phyloP scores from a whole-genome alignment of 2,888 invertebrate genomes.

The Melitaea athalia region DNA sequence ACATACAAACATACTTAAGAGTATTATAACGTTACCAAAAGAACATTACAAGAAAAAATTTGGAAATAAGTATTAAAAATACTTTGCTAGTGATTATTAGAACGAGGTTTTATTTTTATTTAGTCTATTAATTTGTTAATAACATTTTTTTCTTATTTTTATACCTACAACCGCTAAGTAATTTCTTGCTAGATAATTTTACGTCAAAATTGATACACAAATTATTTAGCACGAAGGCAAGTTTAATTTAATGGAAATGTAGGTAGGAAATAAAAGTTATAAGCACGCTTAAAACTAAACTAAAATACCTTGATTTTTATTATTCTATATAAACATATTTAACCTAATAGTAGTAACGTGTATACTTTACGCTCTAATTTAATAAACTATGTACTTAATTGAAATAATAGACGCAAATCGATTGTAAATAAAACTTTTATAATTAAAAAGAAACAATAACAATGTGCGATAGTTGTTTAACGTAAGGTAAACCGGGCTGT shows the following conservation, averaged over 20 bases:
- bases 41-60: not conserved
- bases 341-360: no score
- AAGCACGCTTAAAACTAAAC: no score
- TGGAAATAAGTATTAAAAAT: no score
- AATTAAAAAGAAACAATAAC: constrained; percentile 12
- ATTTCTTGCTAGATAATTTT: no score
- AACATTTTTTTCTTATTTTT: not conserved
- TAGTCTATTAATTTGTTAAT: not conserved
- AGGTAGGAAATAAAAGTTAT: no score
- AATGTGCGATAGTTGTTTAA: constrained; percentile 10
- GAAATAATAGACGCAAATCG: not conserved
- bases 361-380: no score
- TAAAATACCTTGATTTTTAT: no score
- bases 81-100: not conserved
- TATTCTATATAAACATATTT: no score
- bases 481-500: constrained; percentile 20
- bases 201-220: no score
- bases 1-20: not conserved
- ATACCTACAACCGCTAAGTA: not conserved
- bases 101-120: not conserved
- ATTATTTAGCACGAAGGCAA: no score
- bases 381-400: not conserved
- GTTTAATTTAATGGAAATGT: no score
- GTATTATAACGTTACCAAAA: constrained; percentile 1
- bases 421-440: constrained; percentile 2